phyloP scores from a whole-genome alignment of 1,140 invertebrate genomes.

The Drosophila prosaltans region DNA sequence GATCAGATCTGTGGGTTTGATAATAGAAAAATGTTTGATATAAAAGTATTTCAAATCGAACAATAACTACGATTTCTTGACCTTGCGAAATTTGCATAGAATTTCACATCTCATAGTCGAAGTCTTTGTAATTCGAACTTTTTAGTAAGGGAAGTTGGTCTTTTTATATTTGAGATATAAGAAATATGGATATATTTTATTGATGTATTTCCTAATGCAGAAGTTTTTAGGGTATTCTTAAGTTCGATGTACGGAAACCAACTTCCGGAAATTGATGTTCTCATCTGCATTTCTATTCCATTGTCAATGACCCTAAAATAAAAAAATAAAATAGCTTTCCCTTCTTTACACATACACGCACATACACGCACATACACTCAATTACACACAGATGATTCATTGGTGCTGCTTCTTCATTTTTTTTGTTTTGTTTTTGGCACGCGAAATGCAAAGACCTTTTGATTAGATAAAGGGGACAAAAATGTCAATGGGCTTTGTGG shows the following conservation, averaged over 20 bases:
- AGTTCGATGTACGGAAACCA: neutral
- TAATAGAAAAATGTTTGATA: too few species aligned
- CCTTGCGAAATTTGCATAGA: too few species aligned
- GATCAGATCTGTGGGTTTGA: too few species aligned
- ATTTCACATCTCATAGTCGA: too few species aligned
- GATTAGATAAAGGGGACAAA: constrained; percentile 55
- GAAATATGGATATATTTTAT: too few species aligned
- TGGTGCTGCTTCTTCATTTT: neutral
- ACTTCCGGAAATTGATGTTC: neutral
- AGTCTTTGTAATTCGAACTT: too few species aligned
- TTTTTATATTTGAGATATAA: too few species aligned
- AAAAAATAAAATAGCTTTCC: neutral
- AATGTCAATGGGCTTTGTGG: constrained; percentile 2
- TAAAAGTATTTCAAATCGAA: too few species aligned
- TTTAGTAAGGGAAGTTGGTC: too few species aligned
- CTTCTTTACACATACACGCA: neutral
- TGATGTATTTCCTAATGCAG: too few species aligned
- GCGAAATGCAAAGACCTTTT: constrained; percentile 45
- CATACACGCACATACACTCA: neutral
- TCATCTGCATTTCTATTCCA: neutral
- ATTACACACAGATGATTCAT: constrained; percentile 1
- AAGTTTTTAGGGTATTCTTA: neutral
- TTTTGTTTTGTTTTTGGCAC: constrained; percentile 43
- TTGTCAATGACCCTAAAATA: neutral
- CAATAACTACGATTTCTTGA: too few species aligned